These are phyloP conservation scores for Hecatera dysodea DNA, from an alignment of 2,888 invertebrate genomes.

Conservation along the genomic window DNA sequence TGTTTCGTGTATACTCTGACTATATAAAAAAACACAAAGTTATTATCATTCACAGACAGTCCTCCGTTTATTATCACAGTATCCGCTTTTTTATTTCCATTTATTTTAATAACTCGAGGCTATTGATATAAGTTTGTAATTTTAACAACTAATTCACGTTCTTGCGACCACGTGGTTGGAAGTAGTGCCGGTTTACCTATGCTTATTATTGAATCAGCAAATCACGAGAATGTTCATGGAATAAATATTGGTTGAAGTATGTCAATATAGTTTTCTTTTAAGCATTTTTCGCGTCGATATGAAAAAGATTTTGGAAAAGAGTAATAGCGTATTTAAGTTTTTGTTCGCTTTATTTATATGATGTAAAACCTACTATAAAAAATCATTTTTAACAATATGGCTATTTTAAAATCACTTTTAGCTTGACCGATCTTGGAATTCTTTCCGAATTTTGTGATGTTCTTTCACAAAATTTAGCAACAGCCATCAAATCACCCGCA, in stretches of 20 bases:
- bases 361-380: no score
- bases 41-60: constrained; percentile 24
- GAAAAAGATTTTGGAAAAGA: not conserved
- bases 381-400: not conserved
- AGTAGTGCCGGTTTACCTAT: constrained; percentile 22
- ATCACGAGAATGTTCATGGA: constrained; percentile 15
- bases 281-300: constrained; percentile 13
- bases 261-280: constrained; percentile 23
- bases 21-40: not conserved
- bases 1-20: not conserved
- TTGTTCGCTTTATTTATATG: not conserved
- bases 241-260: constrained; percentile 27
- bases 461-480: constrained; percentile 1
- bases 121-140: constrained; percentile 26
- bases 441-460: not conserved
- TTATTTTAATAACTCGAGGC: not conserved
- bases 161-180: constrained; percentile 36
- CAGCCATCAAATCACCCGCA: constrained; percentile 9
- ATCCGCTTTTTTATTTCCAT: constrained; percentile 36
- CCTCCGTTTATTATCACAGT: constrained; percentile 2
- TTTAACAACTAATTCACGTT: constrained; percentile 37
- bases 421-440: not conserved
- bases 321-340: not conserved
- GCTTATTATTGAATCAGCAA: constrained; percentile 28
- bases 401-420: not conserved